Base-by-base conservation (phyloP, 2,888 invertebrate species). In the Laspeyria flexula region DNA sequence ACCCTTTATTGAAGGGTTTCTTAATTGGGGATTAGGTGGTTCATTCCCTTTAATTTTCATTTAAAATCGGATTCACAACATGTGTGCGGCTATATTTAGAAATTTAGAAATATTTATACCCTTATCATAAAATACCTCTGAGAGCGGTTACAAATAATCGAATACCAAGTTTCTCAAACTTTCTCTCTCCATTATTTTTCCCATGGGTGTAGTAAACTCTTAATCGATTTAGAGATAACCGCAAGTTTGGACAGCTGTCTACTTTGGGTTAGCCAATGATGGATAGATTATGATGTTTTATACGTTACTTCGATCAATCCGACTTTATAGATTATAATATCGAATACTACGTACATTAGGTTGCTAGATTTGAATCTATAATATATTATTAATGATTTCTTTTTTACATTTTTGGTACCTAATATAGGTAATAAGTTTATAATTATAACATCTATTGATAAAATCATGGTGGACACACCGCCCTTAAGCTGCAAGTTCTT, bases 21-120 rank as follows among this genome's bases (percentile, higher is more conserved):
- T 49, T 63, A 62, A 63, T 59, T 55, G 48, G 27, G 46, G 55
- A 58, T 63, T 49, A 57, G 43, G 44, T 25, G 43, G 35, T 58
- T 47, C 15, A 61, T 53, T 54, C 45, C 40, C 41, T 54, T 58
- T 35, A 43, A 38, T 43, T 41, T 27, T 35, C n/a, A 35, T 15
- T 27, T 35, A 21, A 40, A 50, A 42, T 42, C 31, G n/a, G 42
- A 15, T 31, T 21, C n/a, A 13, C 9, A 13, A 15, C 33, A 21
- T 31, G 1, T 3, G 30, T 31, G 12, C 18, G 3, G 18, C 12
- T 21, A 37, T 37, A 18, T n/a, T 11, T 12, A 23, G 16, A 34
- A 18, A 18, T 16, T 9, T 3, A 34, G n/a, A 18, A 11, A 18
- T n/a, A 15, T 15, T 2, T 9, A 33, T 3, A 16, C 18, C 7